Conservation (phyloP, 2,113 vertebrate species). For the Festucalex cinctus region DNA sequence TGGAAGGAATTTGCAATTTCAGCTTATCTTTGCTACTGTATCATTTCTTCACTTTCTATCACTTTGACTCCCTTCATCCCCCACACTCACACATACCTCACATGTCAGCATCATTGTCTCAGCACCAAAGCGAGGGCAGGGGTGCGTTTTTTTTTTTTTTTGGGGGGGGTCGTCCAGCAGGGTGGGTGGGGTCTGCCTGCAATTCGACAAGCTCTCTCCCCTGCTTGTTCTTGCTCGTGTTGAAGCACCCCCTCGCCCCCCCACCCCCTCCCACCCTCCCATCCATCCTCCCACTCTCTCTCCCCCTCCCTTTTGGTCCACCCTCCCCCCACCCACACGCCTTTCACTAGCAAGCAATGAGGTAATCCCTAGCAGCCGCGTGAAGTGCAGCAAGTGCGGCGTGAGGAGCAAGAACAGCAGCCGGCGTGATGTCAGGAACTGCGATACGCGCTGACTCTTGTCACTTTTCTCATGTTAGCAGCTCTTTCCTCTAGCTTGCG, state of each 20-base stretch:
- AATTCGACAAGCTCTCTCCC: slow-evolving; percentile 52
- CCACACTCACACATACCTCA: slow-evolving; percentile 1
- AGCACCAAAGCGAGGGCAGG: slow-evolving; percentile 33
- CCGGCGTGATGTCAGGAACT: slow-evolving; percentile 67
- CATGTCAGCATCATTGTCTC: slow-evolving; percentile 60
- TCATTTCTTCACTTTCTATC: slow-evolving; percentile 1
- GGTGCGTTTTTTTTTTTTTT: neutral
- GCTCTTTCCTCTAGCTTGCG: slow-evolving; percentile 42
- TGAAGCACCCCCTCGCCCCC: neutral
- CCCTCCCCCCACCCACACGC: slow-evolving; percentile 72
- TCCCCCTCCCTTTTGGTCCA: slow-evolving; percentile 42
- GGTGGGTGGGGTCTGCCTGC: slow-evolving; percentile 61
- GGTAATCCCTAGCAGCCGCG: slow-evolving; percentile 78
- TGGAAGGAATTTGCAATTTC: neutral
- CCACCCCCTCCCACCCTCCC: slow-evolving; percentile 4
- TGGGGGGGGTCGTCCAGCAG: neutral
- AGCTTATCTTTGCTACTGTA: slow-evolving; percentile 3
- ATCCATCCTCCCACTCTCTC: slow-evolving; percentile 28
- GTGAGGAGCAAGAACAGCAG: slow-evolving; percentile 52
- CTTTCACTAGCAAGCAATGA: slow-evolving; percentile 80
- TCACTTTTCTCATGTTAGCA: slow-evolving; percentile 32
- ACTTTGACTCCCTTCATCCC: slow-evolving; percentile 13
- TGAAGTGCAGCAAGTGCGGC: slow-evolving; percentile 71
- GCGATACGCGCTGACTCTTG: slow-evolving; percentile 36
- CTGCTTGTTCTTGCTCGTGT: slow-evolving; percentile 37